phyloP scores from a whole-genome alignment of 2,797 vertebrate species.

The Trachurus trachurus region DNA sequence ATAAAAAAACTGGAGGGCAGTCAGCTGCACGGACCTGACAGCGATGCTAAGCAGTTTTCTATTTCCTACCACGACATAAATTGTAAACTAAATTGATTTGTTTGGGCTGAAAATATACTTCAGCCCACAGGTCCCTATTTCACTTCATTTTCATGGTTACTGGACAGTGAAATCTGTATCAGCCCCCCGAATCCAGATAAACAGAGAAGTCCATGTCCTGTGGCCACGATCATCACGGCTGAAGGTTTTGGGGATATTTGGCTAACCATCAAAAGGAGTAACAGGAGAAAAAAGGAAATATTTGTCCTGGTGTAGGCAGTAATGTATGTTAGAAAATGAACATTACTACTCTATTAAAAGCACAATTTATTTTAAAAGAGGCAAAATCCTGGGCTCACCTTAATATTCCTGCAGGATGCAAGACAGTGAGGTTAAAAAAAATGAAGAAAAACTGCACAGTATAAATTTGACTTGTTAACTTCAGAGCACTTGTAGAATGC shows the following conservation, averaged over 20 bases:
- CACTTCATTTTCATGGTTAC: not conserved
- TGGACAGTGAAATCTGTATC: not conserved
- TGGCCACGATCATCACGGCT: not conserved
- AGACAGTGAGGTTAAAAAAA: not conserved
- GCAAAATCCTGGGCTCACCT: too few species aligned
- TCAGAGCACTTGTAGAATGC: not conserved
- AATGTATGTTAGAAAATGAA: not conserved
- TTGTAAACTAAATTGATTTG: constrained; percentile 1
- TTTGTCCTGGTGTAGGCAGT: not conserved
- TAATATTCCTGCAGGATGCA: not conserved
- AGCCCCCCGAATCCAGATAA: not conserved
- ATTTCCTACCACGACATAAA: not conserved
- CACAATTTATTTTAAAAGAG: too few species aligned
- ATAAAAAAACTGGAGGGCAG: constrained; percentile 3
- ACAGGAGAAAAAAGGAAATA: not conserved
- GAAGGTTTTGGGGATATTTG: not conserved
- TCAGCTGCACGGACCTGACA: constrained; percentile 2
- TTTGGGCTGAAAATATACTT: not conserved
- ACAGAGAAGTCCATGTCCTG: not conserved
- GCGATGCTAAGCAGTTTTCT: constrained; percentile 3
- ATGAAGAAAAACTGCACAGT: not conserved
- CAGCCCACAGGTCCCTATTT: not conserved
- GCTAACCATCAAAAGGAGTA: not conserved
- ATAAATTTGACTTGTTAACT: not conserved
- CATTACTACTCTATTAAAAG: too few species aligned